Conservation (phyloP, 2,113 vertebrate genomes). For the Cyphomyrus plagiostoma region DNA sequence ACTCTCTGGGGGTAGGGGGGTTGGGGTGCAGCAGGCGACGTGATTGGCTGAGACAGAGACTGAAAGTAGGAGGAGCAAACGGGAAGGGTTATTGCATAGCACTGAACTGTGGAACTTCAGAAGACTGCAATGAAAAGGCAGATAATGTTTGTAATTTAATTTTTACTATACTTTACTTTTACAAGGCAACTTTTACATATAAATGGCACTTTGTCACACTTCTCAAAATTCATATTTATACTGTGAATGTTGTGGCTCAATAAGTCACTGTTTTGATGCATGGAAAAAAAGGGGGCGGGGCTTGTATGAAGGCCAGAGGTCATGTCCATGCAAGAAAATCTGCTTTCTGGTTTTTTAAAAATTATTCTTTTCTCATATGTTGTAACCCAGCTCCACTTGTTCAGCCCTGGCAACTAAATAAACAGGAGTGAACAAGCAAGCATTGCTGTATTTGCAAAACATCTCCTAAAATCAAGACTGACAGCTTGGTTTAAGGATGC, state of each 20-base stretch:
- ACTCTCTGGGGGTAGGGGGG: neutral
- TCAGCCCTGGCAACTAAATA: neutral
- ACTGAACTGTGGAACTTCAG: neutral
- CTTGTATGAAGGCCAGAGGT: neutral
- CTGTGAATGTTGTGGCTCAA: neutral
- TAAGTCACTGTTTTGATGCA: neutral
- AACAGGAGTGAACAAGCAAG: neutral
- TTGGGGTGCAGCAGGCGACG: neutral
- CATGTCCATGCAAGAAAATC: neutral
- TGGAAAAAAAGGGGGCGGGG: neutral
- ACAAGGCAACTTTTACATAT: neutral
- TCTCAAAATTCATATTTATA: neutral
- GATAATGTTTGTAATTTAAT: neutral
- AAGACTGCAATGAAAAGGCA: neutral
- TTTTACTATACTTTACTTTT: neutral
- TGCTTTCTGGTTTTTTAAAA: neutral
- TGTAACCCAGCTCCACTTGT: neutral
- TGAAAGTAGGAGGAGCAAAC: neutral
- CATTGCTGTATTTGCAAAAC: neutral
- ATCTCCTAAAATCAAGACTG: neutral
- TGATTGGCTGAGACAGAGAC: neutral
- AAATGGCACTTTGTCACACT: neutral
- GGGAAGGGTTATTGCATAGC: neutral
- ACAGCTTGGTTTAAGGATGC: neutral
- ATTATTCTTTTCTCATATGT: neutral